A percentile compares a stretch with the other conserved stretches of the same genome.
phyloP scores from a whole-genome alignment of 2,797 vertebrate species.

The Taeniopygia guttata region DNA sequence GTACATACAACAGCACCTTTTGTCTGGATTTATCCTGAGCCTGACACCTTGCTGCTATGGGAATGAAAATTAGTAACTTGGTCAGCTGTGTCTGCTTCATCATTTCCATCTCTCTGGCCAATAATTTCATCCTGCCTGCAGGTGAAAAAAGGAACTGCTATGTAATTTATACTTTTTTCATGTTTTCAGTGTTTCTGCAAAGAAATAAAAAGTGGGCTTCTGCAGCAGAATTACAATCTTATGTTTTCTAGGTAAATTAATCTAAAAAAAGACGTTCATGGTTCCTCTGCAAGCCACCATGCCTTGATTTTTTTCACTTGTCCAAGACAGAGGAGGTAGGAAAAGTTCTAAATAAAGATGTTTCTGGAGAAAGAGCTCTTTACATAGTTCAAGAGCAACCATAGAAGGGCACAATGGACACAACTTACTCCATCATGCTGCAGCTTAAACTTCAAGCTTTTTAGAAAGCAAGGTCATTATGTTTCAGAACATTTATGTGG shows the following conservation, averaged over 20 bases:
- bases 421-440: not conserved
- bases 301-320: not conserved
- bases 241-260: not conserved
- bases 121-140: not conserved
- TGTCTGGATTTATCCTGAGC: not conserved
- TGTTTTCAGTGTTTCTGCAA: not conserved
- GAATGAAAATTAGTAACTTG: not conserved
- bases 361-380: not conserved
- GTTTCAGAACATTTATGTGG: not conserved
- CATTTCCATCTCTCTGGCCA: not conserved
- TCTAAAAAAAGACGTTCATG: not conserved
- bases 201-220: not conserved
- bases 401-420: not conserved
- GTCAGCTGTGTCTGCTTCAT: not conserved
- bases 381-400: not conserved
- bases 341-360: not conserved
- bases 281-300: not conserved
- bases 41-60: not conserved
- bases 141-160: not conserved
- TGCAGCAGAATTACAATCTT: not conserved
- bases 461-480: not conserved
- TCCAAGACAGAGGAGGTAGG: not conserved
- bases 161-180: not conserved
- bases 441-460: not conserved
- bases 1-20: not conserved